Conservation (phyloP, 2,113 vertebrate species). For the Prietella phreatophila region DNA sequence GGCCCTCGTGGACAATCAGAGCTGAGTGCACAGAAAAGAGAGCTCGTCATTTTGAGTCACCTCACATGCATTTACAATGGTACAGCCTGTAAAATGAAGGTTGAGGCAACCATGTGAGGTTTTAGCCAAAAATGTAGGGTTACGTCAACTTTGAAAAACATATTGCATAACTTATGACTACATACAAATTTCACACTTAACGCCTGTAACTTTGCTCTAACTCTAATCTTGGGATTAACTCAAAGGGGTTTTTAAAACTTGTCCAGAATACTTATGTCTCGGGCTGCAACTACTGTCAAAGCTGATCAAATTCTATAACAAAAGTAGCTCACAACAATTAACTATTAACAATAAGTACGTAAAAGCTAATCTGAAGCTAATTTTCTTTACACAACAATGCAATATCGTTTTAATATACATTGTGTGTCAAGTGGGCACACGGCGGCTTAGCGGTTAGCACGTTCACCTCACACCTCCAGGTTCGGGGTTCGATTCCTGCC, state of each 20-base stretch:
- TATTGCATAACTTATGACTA: not conserved
- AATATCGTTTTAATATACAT: not conserved
- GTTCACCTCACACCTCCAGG: too few species aligned
- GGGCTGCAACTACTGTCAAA: not conserved
- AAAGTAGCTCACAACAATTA: not conserved
- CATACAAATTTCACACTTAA: not conserved
- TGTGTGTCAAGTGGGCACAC: too few species aligned
- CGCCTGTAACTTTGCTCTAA: not conserved
- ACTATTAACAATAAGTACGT: not conserved
- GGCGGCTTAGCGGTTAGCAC: too few species aligned
- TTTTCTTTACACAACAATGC: not conserved
- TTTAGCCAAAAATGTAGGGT: not conserved
- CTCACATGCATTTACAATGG: not conserved
- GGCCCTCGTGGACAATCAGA: constrained; percentile 95
- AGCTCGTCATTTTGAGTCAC: not conserved
- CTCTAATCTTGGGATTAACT: not conserved
- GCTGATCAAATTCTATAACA: not conserved
- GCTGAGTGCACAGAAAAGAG: constrained; percentile 69
- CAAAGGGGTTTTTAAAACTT: not conserved
- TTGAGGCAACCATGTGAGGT: not conserved
- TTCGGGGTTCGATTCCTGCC: too few species aligned
- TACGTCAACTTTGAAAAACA: not conserved
- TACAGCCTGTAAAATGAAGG: not conserved
- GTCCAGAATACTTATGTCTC: not conserved
- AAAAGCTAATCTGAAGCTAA: not conserved